Conservation (phyloP, 2,797 vertebrate species). For the Sebastes iracundus region DNA sequence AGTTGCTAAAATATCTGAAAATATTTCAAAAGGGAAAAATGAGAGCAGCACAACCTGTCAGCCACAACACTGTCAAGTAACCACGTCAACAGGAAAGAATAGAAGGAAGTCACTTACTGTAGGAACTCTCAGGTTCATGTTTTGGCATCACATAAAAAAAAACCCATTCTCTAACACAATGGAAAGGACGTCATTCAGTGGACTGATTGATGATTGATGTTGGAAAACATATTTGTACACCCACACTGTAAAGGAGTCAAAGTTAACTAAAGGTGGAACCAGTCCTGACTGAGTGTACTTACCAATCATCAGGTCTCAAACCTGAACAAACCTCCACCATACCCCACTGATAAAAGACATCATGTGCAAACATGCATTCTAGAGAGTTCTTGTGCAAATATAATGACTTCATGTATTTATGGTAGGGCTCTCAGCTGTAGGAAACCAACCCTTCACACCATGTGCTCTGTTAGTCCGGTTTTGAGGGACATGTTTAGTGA, state of each 20-base stretch:
- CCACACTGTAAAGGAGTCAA: background rate
- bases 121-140: background rate
- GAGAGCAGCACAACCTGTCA: background rate
- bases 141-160: background rate
- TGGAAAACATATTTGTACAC: background rate
- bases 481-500: background rate
- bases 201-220: background rate
- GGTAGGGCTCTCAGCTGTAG: background rate
- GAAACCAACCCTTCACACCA: background rate
- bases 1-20: background rate
- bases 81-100: background rate
- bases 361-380: background rate
- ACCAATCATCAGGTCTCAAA: background rate
- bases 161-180: rapidly evolving
- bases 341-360: background rate
- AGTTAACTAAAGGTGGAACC: background rate
- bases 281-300: too few relatives aligned
- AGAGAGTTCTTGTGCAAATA: background rate
- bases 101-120: background rate
- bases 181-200: background rate
- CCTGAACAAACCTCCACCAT: background rate
- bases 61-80: background rate
- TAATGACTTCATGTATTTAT: background rate
- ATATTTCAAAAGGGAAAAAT: background rate
- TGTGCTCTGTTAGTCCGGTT: background rate